These are phyloP conservation scores for Spodoptera litura DNA, from an alignment of 1,140 invertebrate genomes.

Conservation along the genomic window DNA sequence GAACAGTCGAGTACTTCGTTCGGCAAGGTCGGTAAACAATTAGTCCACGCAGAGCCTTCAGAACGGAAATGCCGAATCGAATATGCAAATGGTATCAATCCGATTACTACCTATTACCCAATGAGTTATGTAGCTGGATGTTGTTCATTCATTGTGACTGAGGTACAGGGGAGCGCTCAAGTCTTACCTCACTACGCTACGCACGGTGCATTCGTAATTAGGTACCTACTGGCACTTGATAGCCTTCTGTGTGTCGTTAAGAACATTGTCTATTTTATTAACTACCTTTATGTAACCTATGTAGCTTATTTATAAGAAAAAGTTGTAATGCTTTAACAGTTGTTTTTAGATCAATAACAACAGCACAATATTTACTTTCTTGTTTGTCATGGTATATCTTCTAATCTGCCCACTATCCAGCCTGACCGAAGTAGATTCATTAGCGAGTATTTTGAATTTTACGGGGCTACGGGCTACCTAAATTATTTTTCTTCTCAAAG, in stretches of 20 bases:
- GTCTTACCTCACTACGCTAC: not conserved
- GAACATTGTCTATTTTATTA: too few species aligned
- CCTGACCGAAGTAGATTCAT: too few species aligned
- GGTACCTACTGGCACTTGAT: not conserved
- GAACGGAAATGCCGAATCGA: conserved; percentile 81
- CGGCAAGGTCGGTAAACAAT: conserved; percentile 77
- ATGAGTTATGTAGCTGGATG: conserved; percentile 57
- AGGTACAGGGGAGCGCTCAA: conserved; percentile 61
- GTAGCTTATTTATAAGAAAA: too few species aligned
- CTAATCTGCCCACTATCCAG: too few species aligned
- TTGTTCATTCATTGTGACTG: conserved; percentile 80
- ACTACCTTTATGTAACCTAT: too few species aligned
- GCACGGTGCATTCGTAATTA: not conserved
- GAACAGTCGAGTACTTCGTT: conserved; percentile 59
- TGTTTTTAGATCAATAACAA: too few species aligned
- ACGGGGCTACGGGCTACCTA: too few species aligned
- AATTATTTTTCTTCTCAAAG: too few species aligned
- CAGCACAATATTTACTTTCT: too few species aligned
- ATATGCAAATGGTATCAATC: conserved; percentile 79
- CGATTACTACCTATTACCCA: conserved; percentile 56
- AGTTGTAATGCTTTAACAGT: too few species aligned
- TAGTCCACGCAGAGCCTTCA: conserved; percentile 60
- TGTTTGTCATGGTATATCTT: too few species aligned
- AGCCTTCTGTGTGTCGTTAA: not conserved
- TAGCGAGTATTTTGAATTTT: too few species aligned